These are phyloP conservation scores for Melinaea menophilus DNA, from an alignment of 2,888 invertebrate genomes.

Conservation along the genomic window DNA sequence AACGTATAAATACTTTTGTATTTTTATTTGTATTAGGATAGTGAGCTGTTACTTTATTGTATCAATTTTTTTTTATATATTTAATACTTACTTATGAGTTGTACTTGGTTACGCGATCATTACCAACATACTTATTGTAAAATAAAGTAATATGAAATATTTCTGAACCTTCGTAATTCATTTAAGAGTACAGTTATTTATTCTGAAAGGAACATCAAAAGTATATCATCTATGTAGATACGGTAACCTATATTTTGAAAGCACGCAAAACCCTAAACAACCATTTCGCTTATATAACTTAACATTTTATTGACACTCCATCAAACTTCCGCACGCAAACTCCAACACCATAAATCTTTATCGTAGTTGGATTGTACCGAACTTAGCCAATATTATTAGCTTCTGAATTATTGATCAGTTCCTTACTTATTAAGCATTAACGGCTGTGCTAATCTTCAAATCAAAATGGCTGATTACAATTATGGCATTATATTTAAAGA, in stretches of 20 bases:
- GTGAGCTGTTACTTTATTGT: too few relatives aligned
- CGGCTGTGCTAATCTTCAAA: conserved; percentile 3
- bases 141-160: too few relatives aligned
- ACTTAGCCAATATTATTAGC: conserved; percentile 34
- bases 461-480: neutral
- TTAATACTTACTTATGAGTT: too few relatives aligned
- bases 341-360: conserved; percentile 37
- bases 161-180: neutral
- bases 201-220: neutral
- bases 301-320: conserved; percentile 26
- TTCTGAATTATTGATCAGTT: conserved; percentile 38
- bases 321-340: conserved; percentile 23
- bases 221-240: neutral
- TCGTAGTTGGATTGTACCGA: conserved; percentile 36
- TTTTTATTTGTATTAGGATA: too few relatives aligned
- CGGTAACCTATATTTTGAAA: neutral
- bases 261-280: conserved; percentile 10
- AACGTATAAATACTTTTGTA: too few relatives aligned
- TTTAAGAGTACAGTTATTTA: neutral
- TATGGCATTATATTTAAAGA: neutral
- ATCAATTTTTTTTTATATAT: too few relatives aligned
- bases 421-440: conserved; percentile 18
- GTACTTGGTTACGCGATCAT: too few relatives aligned
- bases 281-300: neutral
- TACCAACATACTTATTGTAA: too few relatives aligned